Percentiles rank a stretch among this genome's conserved stretches.
These are phyloP conservation scores for Galeopterus variegatus DNA, from an alignment of 2,113 vertebrate genomes.

Conservation along the genomic window DNA sequence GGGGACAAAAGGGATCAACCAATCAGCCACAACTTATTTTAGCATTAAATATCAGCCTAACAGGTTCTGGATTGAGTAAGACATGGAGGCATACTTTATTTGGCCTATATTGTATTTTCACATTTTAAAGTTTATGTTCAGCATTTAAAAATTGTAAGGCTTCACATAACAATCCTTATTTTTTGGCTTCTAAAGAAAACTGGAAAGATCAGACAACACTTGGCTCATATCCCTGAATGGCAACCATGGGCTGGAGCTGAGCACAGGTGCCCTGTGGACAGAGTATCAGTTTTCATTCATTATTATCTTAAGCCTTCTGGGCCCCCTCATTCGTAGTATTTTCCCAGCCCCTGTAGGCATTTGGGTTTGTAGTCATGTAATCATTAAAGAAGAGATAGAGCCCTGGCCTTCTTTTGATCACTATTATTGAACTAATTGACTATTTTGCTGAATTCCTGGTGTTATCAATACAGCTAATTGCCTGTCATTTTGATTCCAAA, in stretches of 20 bases:
- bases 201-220: not conserved
- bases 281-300: not conserved
- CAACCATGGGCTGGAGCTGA: accelerated
- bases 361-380: not conserved
- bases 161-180: not conserved
- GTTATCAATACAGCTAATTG: not conserved
- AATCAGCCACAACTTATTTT: not conserved
- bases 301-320: not conserved
- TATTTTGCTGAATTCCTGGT: not conserved
- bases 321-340: accelerated
- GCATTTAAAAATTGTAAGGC: not conserved
- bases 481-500: not conserved
- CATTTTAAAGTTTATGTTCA: not conserved
- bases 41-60: accelerated
- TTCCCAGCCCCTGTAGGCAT: not conserved
- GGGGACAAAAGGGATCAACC: not conserved
- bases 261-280: not conserved
- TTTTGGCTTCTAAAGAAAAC: not conserved
- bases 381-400: not conserved
- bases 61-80: not conserved
- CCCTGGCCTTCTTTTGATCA: not conserved
- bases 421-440: not conserved
- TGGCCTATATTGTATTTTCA: not conserved
- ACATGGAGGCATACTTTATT: not conserved
- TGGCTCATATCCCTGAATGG: not conserved